Evolutionary conservation across 2,888 invertebrate genomes (phyloP), one percentile per base, ranked within the genome.

Genomic region (Epinotia nisella): DNA sequence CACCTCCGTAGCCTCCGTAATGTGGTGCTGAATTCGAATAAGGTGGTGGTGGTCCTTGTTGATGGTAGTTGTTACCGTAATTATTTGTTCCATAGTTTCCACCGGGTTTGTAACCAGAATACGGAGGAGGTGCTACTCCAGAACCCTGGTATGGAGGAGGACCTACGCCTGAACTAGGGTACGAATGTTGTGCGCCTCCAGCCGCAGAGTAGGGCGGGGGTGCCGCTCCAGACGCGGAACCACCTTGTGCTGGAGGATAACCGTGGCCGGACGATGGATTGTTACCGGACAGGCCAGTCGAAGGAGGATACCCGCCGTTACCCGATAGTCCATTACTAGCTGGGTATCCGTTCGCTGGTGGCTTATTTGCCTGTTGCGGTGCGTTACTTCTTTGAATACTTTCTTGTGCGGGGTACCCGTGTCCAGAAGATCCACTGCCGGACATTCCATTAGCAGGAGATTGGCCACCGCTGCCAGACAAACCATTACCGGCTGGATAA

Each of bases 381-480:
- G 81, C 83, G 80, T 84, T 86, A 73, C 83, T 91, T 78, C 80
- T 84, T 80, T 90, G 92, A 73, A 91, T 78, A 80, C 76, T 89
- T 79, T 91, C 91, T 82, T 90, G 90, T 7, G 58, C 73, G 5
- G 91, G 92, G 81, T 92, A 92, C 10, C 90, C 89, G 78, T 90
- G 91, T 68, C 75, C 78, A 35, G 77, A 39, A 60, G 80, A 71
- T 45, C 80, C 81, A 59, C 87, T 75, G 24, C 92, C 92, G 17
- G 92, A 92, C 51, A 90, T 81, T 65, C 91, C 90, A 55, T 84
- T 88, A 2, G 91, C 90, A 51, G 84, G 77, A 41, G 92, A 91
- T 77, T 92, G 91, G 15, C 53, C 74, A 19, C 69, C 62, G 71
- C 82, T 85, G 29, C 91, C 91, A 65, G 90, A 90, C 24, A 89